A percentile compares a stretch with the other conserved stretches of the same genome.
These are phyloP conservation scores for Salvator merianae DNA, from an alignment of 2,113 vertebrate genomes.

Conservation along the genomic window DNA sequence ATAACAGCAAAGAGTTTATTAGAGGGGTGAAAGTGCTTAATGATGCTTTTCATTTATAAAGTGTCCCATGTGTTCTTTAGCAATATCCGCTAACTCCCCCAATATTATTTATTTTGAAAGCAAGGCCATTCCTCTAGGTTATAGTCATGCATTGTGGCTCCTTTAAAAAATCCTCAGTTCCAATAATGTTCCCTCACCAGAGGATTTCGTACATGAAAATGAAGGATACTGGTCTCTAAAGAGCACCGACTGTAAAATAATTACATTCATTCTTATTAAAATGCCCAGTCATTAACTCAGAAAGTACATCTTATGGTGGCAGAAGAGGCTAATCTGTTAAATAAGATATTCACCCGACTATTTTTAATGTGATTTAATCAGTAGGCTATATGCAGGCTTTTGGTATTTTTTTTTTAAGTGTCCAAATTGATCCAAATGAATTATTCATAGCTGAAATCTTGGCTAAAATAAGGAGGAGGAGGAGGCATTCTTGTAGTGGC, in stretches of 20 bases:
- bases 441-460: slow-evolving; percentile 71
- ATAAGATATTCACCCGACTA: slow-evolving; percentile 73
- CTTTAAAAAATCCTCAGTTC: slow-evolving; percentile 52
- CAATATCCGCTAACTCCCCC: neutral
- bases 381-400: slow-evolving; percentile 63
- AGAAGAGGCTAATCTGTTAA: slow-evolving; percentile 71
- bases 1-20: neutral
- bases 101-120: slow-evolving; percentile 50
- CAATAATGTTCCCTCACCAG: slow-evolving; percentile 53
- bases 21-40: neutral
- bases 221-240: slow-evolving; percentile 59
- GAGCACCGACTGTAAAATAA: slow-evolving; percentile 72
- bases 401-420: slow-evolving; percentile 43
- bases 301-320: slow-evolving; percentile 71
- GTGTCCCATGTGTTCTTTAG: slow-evolving; percentile 38
- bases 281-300: slow-evolving; percentile 69
- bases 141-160: slow-evolving; percentile 40
- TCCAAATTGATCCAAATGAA: slow-evolving; percentile 69
- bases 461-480: slow-evolving; percentile 32
- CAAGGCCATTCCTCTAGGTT: slow-evolving; percentile 54
- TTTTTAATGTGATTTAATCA: slow-evolving; percentile 75
- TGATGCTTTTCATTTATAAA: slow-evolving; percentile 20
- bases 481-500: slow-evolving; percentile 24
- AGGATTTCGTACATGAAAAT: slow-evolving; percentile 62
- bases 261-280: slow-evolving; percentile 75